phyloP scores from a whole-genome alignment of 2,113 vertebrate species.

The Probosciger aterrimus region DNA sequence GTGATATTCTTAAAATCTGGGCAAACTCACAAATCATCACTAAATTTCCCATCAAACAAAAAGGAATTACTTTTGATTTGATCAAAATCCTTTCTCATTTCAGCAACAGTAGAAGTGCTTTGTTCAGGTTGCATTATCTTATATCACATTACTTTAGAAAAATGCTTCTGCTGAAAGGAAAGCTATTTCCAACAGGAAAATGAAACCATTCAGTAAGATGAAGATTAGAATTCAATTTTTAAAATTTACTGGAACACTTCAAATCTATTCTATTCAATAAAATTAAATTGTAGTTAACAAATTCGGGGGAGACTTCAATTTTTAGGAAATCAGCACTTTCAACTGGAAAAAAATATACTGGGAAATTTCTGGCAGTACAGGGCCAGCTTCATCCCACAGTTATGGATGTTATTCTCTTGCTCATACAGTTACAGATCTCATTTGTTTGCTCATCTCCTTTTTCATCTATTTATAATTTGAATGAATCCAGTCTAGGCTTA shows the following conservation, averaged over 20 bases:
- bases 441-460: not conserved
- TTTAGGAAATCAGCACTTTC: not conserved
- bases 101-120: not conserved
- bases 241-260: not conserved
- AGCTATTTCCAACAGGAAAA: not conserved
- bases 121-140: not conserved
- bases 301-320: not conserved
- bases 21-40: not conserved
- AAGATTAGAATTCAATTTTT: not conserved
- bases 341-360: not conserved
- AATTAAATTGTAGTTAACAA: not conserved
- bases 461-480: not conserved
- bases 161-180: not conserved
- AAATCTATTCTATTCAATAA: not conserved
- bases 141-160: not conserved
- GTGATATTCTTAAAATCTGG: not conserved
- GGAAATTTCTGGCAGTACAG: not conserved
- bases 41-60: not conserved
- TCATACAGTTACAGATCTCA: not conserved
- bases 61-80: not conserved
- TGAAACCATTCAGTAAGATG: not conserved
- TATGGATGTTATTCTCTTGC: not conserved
- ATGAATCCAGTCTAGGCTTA: not conserved
- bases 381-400: not conserved
- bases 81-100: not conserved